Percentiles rank a stretch among this genome's conserved stretches.
phyloP scores from a whole-genome alignment of 2,113 vertebrate genomes.

The Dendrocopos noguchii region DNA sequence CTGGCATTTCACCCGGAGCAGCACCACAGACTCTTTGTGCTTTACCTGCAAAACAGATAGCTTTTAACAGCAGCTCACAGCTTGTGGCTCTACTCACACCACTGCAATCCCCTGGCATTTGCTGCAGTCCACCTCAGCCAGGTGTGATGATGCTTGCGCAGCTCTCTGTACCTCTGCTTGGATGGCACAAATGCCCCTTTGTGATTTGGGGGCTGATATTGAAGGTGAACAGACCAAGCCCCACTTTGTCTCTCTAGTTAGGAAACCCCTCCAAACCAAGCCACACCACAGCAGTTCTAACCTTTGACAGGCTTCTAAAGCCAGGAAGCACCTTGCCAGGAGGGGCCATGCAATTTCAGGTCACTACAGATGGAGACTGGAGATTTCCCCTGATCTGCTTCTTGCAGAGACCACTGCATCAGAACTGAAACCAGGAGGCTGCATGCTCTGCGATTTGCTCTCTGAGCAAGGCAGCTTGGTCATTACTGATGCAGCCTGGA shows the following conservation, averaged over 20 bases:
- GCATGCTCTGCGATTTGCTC: background rate
- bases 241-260: background rate
- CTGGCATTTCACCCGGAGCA: background rate
- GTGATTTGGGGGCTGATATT: background rate
- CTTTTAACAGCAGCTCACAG: conserved; percentile 4
- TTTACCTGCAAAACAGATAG: conserved; percentile 16
- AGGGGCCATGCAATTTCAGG: background rate
- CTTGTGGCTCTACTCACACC: background rate
- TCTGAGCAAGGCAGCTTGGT: background rate
- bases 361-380: background rate
- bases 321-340: background rate
- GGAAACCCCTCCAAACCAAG: background rate
- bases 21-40: background rate
- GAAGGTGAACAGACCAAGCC: background rate
- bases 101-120: background rate
- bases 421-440: background rate
- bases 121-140: background rate
- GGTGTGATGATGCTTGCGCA: background rate
- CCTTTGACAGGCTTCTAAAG: background rate
- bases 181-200: background rate
- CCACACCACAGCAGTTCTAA: background rate
- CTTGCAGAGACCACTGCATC: background rate
- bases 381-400: background rate
- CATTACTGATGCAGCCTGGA: background rate
- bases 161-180: background rate